Conservation (phyloP, 2,888 invertebrate species). For the Conops quadrifasciatus region DNA sequence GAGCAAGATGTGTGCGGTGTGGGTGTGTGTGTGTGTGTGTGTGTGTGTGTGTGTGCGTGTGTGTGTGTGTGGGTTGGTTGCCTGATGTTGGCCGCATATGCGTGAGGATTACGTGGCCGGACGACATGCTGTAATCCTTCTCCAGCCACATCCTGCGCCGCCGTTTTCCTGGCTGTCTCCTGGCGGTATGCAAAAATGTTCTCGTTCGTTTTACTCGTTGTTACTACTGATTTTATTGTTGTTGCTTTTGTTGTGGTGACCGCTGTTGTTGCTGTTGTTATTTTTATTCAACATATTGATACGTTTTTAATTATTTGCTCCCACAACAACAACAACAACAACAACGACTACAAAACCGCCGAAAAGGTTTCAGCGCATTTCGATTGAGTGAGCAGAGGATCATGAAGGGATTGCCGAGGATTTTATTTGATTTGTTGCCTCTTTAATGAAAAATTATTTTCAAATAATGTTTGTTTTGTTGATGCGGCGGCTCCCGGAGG, state of each 20-base stretch:
- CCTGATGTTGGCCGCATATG: constrained; percentile 27
- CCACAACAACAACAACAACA: neutral
- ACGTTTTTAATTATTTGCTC: constrained; percentile 36
- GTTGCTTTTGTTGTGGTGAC: neutral
- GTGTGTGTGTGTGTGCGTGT: neutral
- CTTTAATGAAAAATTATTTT: constrained; percentile 45
- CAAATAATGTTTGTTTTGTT: constrained; percentile 37
- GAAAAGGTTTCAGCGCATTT: neutral
- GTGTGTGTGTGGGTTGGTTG: neutral
- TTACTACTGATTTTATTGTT: neutral
- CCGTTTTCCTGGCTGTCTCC: neutral
- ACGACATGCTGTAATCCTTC: constrained; percentile 27
- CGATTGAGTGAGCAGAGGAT: constrained; percentile 7
- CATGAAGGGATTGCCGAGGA: constrained; percentile 32
- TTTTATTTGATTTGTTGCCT: constrained; percentile 43
- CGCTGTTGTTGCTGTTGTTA: constrained; percentile 50
- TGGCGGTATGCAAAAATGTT: constrained; percentile 2
- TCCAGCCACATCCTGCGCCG: no score
- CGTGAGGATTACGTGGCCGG: constrained; percentile 27
- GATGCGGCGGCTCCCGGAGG: neutral
- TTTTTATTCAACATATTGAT: constrained; percentile 48
- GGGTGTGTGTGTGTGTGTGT: neutral
- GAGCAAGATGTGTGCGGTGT: no score
- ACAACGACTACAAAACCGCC: neutral
- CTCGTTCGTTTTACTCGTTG: neutral